Percentiles rank a stretch among this genome's conserved stretches.
Evolutionary conservation across 1,140 invertebrate species (phyloP).

Genomic region (Saccostrea glomerata): DNA sequence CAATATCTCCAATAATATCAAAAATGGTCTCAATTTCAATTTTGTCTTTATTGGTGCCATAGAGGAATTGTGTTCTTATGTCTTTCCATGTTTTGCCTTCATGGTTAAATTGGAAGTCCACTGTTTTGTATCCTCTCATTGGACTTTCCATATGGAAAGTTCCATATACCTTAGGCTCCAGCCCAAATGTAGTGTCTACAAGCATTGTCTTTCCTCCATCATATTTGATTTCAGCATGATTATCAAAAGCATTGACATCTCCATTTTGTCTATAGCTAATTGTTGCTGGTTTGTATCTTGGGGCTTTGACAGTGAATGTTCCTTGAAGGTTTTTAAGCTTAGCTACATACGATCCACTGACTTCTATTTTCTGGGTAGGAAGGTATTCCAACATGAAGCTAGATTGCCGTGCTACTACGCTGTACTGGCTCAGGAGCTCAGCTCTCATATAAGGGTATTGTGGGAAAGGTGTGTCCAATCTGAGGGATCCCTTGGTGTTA

Average conservation of each 20-base stretch:
- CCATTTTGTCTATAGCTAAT: constrained; percentile 48
- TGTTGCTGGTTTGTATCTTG: constrained; percentile 49
- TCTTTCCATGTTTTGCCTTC: constrained; percentile 54
- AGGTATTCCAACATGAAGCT: constrained; percentile 50
- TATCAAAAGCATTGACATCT: constrained; percentile 33
- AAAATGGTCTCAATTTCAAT: constrained; percentile 58
- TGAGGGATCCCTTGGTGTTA: constrained; percentile 50
- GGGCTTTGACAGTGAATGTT: constrained; percentile 59
- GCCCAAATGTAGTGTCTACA: constrained; percentile 53
- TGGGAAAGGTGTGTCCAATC: constrained; percentile 56
- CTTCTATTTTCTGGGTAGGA: constrained; percentile 55
- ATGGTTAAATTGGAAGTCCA: constrained; percentile 57
- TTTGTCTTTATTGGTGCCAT: constrained; percentile 62
- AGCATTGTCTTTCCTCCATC: constrained; percentile 47
- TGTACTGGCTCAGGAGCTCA: constrained; percentile 24
- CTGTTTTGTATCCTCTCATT: constrained; percentile 61
- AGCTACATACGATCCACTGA: constrained; percentile 42
- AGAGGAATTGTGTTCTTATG: constrained; percentile 56
- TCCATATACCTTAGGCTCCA: constrained; percentile 50
- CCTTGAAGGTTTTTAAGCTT: constrained; percentile 53
- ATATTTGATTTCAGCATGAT: constrained; percentile 52
- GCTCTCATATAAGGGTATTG: constrained; percentile 58
- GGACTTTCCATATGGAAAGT: constrained; percentile 58
- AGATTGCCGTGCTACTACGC: neutral
- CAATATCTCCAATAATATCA: constrained; percentile 36